phyloP scores from a whole-genome alignment of 2,888 invertebrate genomes.

The Campoletis raptor region DNA sequence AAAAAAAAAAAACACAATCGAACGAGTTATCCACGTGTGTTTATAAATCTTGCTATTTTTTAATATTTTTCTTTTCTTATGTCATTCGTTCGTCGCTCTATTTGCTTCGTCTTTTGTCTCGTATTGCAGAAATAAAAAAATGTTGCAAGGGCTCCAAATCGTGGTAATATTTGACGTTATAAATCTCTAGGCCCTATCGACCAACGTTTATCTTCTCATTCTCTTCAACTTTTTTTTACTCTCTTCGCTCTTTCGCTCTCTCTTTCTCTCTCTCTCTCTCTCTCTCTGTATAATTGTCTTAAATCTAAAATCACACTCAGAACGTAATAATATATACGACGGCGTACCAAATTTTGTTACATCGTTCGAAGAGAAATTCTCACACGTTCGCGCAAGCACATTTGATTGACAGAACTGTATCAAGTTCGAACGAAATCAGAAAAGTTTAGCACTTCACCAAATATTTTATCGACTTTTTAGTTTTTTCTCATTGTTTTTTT shows the following conservation, averaged over 20 bases:
- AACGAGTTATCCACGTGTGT: conserved; percentile 59
- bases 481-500: conserved; percentile 15
- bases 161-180: conserved; percentile 37
- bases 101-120: neutral
- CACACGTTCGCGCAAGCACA: neutral
- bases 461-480: neutral
- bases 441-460: neutral
- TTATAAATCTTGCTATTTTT: conserved; percentile 56
- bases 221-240: neutral
- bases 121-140: conserved; percentile 56
- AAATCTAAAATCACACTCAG: conserved; percentile 83
- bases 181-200: conserved; percentile 65
- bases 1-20: conserved; percentile 59
- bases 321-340: conserved; percentile 75
- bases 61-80: conserved; percentile 7
- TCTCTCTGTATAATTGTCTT: conserved; percentile 60
- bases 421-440: conserved; percentile 24
- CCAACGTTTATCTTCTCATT: neutral
- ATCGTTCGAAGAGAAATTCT: conserved; percentile 34
- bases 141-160: conserved; percentile 33
- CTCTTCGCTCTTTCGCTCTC: neutral
- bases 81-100: conserved; percentile 9
- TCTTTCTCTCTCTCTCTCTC: neutral
- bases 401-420: neutral
- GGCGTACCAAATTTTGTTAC: conserved; percentile 27